Evolutionary conservation across 1,140 invertebrate genomes (phyloP), one percentile per base, ranked within the genome.

Genomic region (Drosophila lowei): DNA sequence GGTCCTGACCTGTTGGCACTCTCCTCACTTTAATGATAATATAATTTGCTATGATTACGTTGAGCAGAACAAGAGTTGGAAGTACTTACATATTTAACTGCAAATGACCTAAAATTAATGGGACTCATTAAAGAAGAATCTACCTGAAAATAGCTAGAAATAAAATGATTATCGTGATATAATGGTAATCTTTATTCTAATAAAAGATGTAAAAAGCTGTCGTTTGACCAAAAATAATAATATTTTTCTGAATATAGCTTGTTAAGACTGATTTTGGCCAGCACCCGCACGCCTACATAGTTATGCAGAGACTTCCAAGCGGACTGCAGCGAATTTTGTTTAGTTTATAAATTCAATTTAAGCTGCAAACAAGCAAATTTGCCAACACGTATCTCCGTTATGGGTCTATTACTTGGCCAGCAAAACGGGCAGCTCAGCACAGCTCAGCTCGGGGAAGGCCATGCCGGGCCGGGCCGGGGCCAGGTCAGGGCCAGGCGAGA

Each of bases 361-460:
- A 76, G 66, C 58, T 67, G 55, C 50, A 48, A 49, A 59, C 61
- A 61, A 63, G 72, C 58, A 63, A 63, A 64, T 54, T 61, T 46
- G 15, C 47, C 43, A 75, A 50, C 68, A 81, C 78, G 79, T 79
- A 67, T 72, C 57, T 58, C 28, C 49, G 23, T 78, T 61, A 75
- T 63, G 74, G 74, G 78, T 74, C 79, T 77, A 81, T 81, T 81
- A 81, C 79, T 81, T 74, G 73, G 49, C 49, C 63, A 30, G 34
- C 48, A 63, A 60, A 57, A 43, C 53, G 38, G 44, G 42, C 54
- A 58, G n/a, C 57, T n/a, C 57, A 34, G 30, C 9, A 2, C 30
- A 30, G 28, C 28, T 2, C 28, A 30, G 30, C 30, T 34, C 30
- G 30, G 3, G 8, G 8, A 1, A 34, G 47, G 23, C 23, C 5